Percentiles rank a stretch among this genome's conserved stretches.
Conservation (phyloP, 1,140 invertebrate genomes). For the Sinonovacula constricta region DNA sequence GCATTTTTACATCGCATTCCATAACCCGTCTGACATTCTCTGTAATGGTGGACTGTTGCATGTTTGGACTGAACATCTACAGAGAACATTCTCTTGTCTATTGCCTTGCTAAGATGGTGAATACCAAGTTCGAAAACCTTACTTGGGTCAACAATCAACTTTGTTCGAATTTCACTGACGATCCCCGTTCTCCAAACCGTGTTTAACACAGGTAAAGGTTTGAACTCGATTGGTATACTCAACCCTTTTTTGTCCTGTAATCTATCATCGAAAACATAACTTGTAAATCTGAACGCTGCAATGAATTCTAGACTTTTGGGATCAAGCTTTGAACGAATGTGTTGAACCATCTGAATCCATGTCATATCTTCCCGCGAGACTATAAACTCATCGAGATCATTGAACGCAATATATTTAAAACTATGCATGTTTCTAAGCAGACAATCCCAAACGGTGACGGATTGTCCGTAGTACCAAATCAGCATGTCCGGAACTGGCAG, state of each 20-base stretch:
- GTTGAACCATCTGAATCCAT: conserved; percentile 60
- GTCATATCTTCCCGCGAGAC: conserved; percentile 60
- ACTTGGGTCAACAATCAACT: conserved; percentile 68
- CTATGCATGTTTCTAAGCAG: conserved; percentile 71
- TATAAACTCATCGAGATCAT: conserved; percentile 76
- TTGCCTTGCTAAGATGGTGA: conserved; percentile 71
- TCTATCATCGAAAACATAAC: conserved; percentile 75
- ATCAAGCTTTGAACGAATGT: too few species aligned
- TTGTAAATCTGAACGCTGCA: conserved; percentile 71
- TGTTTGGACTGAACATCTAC: neutral
- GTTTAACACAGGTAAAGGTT: conserved; percentile 62
- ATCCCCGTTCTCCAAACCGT: conserved; percentile 50
- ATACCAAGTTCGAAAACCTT: conserved; percentile 75
- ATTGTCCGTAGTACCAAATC: conserved; percentile 77
- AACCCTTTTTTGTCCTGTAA: conserved; percentile 50
- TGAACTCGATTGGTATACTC: conserved; percentile 47
- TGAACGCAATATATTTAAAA: conserved; percentile 70
- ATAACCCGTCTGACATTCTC: too few species aligned
- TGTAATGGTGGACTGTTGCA: conserved; percentile 11
- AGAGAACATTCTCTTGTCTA: conserved; percentile 20
- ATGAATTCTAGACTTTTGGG: conserved; percentile 23
- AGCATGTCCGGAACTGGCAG: conserved; percentile 33
- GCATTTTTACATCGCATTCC: too few species aligned
- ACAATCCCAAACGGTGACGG: conserved; percentile 75
- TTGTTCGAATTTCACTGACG: conserved; percentile 65